phyloP scores from a whole-genome alignment of 2,797 vertebrate species.

The Catostomus latipinnis region DNA sequence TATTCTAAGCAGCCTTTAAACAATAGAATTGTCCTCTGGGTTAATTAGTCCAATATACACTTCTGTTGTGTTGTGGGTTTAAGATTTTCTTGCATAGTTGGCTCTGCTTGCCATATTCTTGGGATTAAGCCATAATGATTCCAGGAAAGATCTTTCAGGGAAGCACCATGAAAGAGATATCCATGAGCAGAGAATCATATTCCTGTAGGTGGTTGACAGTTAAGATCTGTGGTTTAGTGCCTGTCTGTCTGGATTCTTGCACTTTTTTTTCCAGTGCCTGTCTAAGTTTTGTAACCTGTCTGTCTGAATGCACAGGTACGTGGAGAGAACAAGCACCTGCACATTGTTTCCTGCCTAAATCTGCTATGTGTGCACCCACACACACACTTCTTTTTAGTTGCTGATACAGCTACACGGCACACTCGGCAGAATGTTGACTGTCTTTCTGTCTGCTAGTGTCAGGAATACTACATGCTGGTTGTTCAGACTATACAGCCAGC shows the following conservation, averaged over 20 bases:
- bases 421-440: background rate
- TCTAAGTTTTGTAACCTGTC: slow-evolving; percentile 28
- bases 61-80: slow-evolving; percentile 16
- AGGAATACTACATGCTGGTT: background rate
- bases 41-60: background rate
- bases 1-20: too few species aligned
- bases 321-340: slow-evolving; percentile 30
- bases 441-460: background rate
- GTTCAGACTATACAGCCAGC: background rate
- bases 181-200: background rate
- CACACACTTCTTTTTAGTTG: background rate
- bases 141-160: slow-evolving; percentile 35
- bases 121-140: slow-evolving; percentile 25
- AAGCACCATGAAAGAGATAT: background rate
- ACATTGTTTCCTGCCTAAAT: slow-evolving; percentile 21
- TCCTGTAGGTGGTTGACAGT: background rate
- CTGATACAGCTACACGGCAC: slow-evolving; percentile 16
- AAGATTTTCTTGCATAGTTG: slow-evolving; percentile 14
- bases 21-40: too few species aligned
- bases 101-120: slow-evolving; percentile 19
- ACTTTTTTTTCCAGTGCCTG: background rate
- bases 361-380: background rate
- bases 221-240: slow-evolving; percentile 32
- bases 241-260: background rate
- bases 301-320: slow-evolving; percentile 33